Percentiles rank a stretch among this genome's conserved stretches.
phyloP scores from a whole-genome alignment of 1,140 invertebrate genomes.

The Laupala kohalensis region DNA sequence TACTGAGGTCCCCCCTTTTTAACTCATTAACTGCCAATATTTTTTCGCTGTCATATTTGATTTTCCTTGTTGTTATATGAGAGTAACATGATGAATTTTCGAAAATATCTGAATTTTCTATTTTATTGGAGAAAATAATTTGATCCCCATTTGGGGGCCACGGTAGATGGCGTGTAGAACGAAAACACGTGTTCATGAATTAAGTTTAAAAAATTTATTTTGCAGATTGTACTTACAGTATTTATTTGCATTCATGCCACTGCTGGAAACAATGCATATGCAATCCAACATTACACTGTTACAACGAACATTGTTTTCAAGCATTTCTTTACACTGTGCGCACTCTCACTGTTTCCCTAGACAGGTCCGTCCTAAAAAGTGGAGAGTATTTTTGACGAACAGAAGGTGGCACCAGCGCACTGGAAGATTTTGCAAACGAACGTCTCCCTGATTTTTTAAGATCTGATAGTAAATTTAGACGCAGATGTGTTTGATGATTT shows the following conservation, averaged over 20 bases:
- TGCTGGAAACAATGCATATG: background rate
- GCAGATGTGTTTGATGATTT: background rate
- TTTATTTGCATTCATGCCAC: background rate
- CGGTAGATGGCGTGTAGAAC: too few species aligned
- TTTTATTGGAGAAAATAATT: too few species aligned
- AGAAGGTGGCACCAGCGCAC: background rate
- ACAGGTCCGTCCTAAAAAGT: background rate
- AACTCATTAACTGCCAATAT: too few species aligned
- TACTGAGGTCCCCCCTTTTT: too few species aligned
- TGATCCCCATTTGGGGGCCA: background rate
- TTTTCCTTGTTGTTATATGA: too few species aligned
- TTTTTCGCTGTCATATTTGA: too few species aligned
- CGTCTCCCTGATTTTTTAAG: background rate
- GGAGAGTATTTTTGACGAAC: background rate
- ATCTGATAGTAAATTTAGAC: background rate
- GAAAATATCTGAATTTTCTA: too few species aligned
- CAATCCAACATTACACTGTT: background rate
- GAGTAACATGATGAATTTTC: too few species aligned
- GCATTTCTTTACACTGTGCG: background rate
- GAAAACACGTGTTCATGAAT: too few species aligned
- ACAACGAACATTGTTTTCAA: background rate
- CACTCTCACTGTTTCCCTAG: too few species aligned
- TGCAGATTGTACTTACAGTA: background rate
- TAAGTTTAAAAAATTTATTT: too few species aligned
- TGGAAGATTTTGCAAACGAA: background rate